Base-by-base conservation (phyloP, 2,797 vertebrate species). In the Pangasius djambal region DNA sequence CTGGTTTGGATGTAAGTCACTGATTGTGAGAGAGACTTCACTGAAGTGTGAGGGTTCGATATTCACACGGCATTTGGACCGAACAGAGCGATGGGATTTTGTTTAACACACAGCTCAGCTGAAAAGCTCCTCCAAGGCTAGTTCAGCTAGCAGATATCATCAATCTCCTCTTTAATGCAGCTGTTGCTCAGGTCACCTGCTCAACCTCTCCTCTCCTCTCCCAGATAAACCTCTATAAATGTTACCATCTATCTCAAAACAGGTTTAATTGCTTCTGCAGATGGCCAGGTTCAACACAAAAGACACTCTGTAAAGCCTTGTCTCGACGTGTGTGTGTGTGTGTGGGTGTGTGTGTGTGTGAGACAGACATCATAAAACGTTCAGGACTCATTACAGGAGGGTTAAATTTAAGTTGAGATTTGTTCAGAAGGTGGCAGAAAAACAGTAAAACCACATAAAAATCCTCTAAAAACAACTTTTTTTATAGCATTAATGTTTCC, bases 121-220 rank as follows among this genome's bases (percentile, higher is more conserved):
- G 77, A 55, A 79, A 31, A 79, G 77, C 15, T 79, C 50, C 50
- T 79, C 28, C 50, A n/a, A 79, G 75, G 6, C 75, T 31, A 3
- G 75, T 31, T 55, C 50, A 78, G n/a, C 28, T 55, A 55, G n/a
- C 28, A 31, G 77, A 55, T 31, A n/a, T 52, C 77, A 85, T 90
- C 85, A 63, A 85, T 79, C 82, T 83, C 72, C 59, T 44, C 50
- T 67, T 44, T 88, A 90, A 90, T 88, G 82, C 70, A 69, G 40
- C 70, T 70, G 78, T 67, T 86, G 67, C 77, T 88, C 77, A 63
- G n/a, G 77, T 34, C 77, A 79, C 50, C 77, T 20, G 50, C n/a
- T 55, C 48, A 34, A 18, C 50, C 50, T 55, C 77, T 79, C 75
- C 13, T n/a, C 48, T 28, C 5, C 5, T 18, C 48, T 77, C 28